Evolutionary conservation across 2,797 vertebrate genomes (phyloP).

Genomic region (Rhinatrema bivittatum): DNA sequence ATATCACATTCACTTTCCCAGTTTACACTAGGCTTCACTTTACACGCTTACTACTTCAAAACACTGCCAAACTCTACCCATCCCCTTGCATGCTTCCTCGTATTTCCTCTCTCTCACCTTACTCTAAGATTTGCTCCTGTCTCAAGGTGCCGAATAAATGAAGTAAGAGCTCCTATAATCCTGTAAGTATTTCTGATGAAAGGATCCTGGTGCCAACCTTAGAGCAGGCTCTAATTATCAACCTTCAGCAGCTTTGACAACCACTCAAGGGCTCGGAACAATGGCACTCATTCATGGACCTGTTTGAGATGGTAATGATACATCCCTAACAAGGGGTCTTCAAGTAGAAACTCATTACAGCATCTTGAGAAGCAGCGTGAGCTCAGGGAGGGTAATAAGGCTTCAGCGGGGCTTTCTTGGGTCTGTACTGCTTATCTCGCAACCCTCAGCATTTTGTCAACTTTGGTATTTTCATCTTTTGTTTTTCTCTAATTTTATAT

Average conservation of each 20-base stretch:
- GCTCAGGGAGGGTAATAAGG: background rate
- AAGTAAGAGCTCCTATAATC: background rate
- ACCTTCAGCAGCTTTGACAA: background rate
- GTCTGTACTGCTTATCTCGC: background rate
- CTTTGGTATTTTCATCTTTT: too few relatives aligned
- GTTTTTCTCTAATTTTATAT: too few relatives aligned
- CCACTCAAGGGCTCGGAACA: background rate
- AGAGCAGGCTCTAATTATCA: background rate
- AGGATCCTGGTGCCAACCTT: background rate
- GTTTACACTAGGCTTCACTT: background rate
- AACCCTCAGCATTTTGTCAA: too few relatives aligned
- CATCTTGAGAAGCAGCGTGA: background rate
- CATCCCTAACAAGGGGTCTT: constrained; percentile 4
- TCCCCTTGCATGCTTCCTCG: too few relatives aligned
- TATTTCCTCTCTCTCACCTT: background rate
- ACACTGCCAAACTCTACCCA: background rate
- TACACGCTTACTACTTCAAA: background rate
- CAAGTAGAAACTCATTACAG: constrained; percentile 4
- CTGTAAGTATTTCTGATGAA: constrained; percentile 1
- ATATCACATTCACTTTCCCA: background rate
- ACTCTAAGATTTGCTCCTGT: background rate
- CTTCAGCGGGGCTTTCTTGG: constrained; percentile 2
- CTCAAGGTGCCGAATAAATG: background rate
- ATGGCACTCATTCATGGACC: background rate
- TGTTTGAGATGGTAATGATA: constrained; percentile 4